Base-by-base conservation (phyloP, 2,113 vertebrate genomes). In the Bostrychus sinensis region DNA sequence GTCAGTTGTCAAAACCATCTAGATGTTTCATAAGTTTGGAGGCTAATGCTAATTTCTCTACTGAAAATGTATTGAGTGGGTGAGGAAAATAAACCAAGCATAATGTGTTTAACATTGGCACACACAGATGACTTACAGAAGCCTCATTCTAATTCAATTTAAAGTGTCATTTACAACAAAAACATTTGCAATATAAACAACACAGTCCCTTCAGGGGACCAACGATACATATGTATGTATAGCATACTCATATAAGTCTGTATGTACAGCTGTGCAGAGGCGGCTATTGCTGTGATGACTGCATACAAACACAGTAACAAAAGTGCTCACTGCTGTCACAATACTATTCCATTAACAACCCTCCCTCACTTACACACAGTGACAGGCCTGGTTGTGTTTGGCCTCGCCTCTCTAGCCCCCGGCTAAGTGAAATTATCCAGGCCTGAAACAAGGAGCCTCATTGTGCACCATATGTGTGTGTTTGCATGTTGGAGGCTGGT, bases 381-480 rank as follows among this genome's bases (percentile, higher is more conserved):
- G 55, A 65, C 41, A 69, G 46, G 36, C 70, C 53, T 62, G 46
- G 67, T 37, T 16, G 22, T 39, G 57, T 32, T 63, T 62, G 62
- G 50, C 45, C 25, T 68, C 6, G 1, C 45, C 64, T 59, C 32
- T 41, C 10, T 58, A n/a, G 48, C 70, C 63, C 7, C n/a, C 2
- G 63, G 73, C 56, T 64, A 32, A 62, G 43, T 67, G 56, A 53
- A 68, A 75, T 74, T 34, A 71, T 65, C 72, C 62, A 63, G 58
- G 37, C 69, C 57, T 63, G 32, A 63, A 72, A 60, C 23, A 56
- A n/a, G 41, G 6, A 43, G 42, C 23, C 34, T 37, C 51, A 56
- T 11, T 2, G 16, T 43, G 7, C 28, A 11, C 37, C 3, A 10
- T 75, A 14, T 67, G 20, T 74, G 59, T 62, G 34, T 56, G 45